Base-by-base conservation (phyloP, 2,113 vertebrate species). In the Xyrauchen texanus region DNA sequence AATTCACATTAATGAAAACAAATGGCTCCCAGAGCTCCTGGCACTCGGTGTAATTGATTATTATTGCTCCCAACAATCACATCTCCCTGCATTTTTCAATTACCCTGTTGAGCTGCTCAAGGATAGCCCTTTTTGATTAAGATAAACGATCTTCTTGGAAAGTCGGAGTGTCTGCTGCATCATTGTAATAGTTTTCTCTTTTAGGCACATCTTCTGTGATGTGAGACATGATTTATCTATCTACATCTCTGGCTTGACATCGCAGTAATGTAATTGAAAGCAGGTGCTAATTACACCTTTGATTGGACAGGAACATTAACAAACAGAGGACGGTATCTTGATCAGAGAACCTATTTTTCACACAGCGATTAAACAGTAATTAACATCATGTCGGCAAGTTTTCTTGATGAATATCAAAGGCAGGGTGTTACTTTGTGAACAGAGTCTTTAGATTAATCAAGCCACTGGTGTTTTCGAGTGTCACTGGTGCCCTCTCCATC, bases 1-100 rank as follows among this genome's bases (percentile, higher is more conserved):
- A 90, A 91, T 93, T 91, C 93, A 87, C 88, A 89, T 91, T 94
- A 94, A 96, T 94, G 95, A 95, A 94, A 94, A 96, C 93, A 95
- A 93, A 95, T 94, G 89, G 83, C 90, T 94, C 93, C 92, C 93
- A 44, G 81, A 89, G 90, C 90, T 88, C 88, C 70, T 52, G 51
- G 85, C 86, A 89, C 87, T 89, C 89, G 81, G 89, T 88, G 89
- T 88, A 89, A 93, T 93, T 87, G 84, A 94, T 94, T 92, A 94
- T 91, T 92, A 90, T 89, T 83, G 86, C 88, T 87, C 88, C 91
- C 88, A 88, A 93, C 84, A 89, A 93, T 92, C 90, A 89, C 89
- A 90, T 87, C 89, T 93, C 91, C 85, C 82, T 88, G 91, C 93
- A 90, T 92, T 91, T 93, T 92, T 92, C 90, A 86, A 91, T 89